These are phyloP conservation scores for Myotis daubentonii DNA, from an alignment of 2,797 vertebrate genomes.

Conservation along the genomic window DNA sequence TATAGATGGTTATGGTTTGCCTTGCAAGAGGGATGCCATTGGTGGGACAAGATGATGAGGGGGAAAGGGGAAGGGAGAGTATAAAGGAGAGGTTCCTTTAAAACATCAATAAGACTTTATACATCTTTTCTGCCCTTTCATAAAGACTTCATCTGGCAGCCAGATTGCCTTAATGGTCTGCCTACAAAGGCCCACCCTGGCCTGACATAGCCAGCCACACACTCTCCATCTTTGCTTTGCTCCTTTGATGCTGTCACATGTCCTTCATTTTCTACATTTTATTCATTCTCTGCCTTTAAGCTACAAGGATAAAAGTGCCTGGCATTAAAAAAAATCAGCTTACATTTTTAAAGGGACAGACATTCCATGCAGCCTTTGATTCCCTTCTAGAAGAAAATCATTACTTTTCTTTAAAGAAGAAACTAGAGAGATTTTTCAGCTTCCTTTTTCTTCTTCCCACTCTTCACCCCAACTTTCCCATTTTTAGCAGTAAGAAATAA, in stretches of 20 bases:
- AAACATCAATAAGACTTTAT: constrained; percentile 79
- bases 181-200: constrained; percentile 81
- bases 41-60: constrained; percentile 37
- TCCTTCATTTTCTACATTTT: constrained; percentile 85
- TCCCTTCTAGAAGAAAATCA: constrained; percentile 83
- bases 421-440: constrained; percentile 69
- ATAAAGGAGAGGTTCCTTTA: constrained; percentile 71
- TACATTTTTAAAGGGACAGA: constrained; percentile 84
- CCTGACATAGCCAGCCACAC: constrained; percentile 60
- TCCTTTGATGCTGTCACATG: constrained; percentile 87
- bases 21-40: constrained; percentile 60
- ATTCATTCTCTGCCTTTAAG: constrained; percentile 87
- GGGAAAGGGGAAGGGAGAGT: background rate
- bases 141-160: constrained; percentile 85
- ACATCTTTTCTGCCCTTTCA: constrained; percentile 79
- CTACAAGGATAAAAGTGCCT: constrained; percentile 87
- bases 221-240: constrained; percentile 75
- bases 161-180: constrained; percentile 86
- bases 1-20: constrained; percentile 56
- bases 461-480: background rate
- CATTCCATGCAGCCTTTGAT: constrained; percentile 86
- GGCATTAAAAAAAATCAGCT: constrained; percentile 84
- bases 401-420: constrained; percentile 81
- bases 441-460: constrained; percentile 48
- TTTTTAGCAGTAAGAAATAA: constrained; percentile 64